Evolutionary conservation across 2,113 vertebrate genomes (phyloP).

Genomic region (Embiotoca jacksoni): DNA sequence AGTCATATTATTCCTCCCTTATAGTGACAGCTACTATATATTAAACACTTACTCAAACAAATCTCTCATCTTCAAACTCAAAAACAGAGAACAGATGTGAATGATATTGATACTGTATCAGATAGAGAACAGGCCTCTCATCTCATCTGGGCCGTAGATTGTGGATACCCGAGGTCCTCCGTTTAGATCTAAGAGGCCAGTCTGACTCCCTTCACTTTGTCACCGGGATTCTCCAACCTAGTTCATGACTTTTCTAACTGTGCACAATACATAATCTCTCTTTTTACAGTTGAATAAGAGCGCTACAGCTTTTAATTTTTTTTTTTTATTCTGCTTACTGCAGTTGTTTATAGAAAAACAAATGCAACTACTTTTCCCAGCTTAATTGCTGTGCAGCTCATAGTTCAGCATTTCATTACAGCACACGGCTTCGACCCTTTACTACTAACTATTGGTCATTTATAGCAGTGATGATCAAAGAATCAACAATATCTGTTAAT

Average conservation of each 20-base stretch:
- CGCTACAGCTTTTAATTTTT: no score
- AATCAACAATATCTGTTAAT: no score
- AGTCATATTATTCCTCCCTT: background rate
- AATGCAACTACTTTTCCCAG: no score
- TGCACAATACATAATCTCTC: background rate
- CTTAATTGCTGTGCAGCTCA: no score
- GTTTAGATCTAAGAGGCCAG: slow-evolving; percentile 12
- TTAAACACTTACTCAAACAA: background rate
- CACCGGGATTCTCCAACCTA: slow-evolving; percentile 7
- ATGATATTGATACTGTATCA: slow-evolving; percentile 1
- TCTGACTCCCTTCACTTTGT: background rate
- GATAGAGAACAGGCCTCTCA: background rate
- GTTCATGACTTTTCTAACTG: background rate
- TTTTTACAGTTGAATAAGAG: background rate
- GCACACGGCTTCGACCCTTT: no score
- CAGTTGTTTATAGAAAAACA: no score
- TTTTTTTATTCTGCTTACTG: no score
- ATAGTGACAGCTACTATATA: background rate
- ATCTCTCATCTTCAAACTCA: background rate
- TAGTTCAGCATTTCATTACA: no score
- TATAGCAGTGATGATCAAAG: no score
- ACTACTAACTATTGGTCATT: no score
- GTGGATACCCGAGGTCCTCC: slow-evolving; percentile 5
- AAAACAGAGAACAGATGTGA: background rate
- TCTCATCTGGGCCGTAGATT: background rate